Base-by-base conservation (phyloP, 1,140 invertebrate genomes). In the Drosophila pruinosa region DNA sequence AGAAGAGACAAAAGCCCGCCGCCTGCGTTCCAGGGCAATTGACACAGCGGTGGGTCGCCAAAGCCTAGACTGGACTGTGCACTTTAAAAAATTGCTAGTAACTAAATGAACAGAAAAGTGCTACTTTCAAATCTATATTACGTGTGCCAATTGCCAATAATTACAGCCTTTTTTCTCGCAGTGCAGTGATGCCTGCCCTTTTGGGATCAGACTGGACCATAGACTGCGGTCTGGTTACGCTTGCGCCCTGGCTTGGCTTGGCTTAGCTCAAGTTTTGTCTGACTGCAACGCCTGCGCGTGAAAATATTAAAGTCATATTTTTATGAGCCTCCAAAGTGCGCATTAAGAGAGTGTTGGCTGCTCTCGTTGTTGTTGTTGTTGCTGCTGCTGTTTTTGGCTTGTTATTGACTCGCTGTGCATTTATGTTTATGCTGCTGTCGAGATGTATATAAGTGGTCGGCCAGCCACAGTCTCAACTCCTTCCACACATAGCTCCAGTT, bases 261-360 rank as follows among this genome's bases (percentile, higher is more conserved):
- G 21, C 14, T 22, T 48, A 28, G 57, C 72, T 41, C 41, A 41
- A 58, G 58, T 64, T 62, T 62, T 68, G 38, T 69, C 53, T 48
- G 58, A 57, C 56, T 54, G 50, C 73, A 78, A 86, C 82, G 82
- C 83, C 78, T 88, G 83, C 78, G 82, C 82, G 82, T 89, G 83
- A 88, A 88, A 89, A 88, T 88, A 88, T 88, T 88, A 88, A 88
- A 88, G 71, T 88, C 82, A 89, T 89, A 89, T 89, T 89, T 89
- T 89, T 89, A 89, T 74, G 83, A 85, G 75, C 62, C 88, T 73
- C 81, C 75, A 64, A 82, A 75, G 72, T 79, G 78, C 69, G 73
- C 86, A 88, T 89, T 89, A 88, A 89, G 76, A 62, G 61, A 57
- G 57, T 73, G 52, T 65, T 50, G 47, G 56, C 24, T 68, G 28